Base-by-base conservation (phyloP, 2,113 vertebrate species). In the Nasalis larvatus region DNA sequence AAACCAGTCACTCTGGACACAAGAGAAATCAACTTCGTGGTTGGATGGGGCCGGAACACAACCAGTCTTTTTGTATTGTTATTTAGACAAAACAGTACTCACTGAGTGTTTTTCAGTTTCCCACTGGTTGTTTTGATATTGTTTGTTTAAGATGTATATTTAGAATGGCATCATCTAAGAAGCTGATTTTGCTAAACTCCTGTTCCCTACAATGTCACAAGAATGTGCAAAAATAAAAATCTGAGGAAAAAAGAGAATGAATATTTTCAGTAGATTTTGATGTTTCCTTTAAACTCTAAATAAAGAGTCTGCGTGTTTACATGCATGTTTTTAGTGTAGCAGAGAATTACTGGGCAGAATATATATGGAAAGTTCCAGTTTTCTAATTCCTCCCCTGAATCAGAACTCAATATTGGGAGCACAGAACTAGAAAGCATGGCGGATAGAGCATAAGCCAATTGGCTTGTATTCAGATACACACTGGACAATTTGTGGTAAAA, bases 211-310 rank as follows among this genome's bases (percentile, higher is more conserved):
- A 56, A 76, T 94, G 90, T 92, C 97, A 90, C 84, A 87, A 91
- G 84, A 94, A 96, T 74, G 87, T 96, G 11, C 66, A 87, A 92
- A 96, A 98, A 98, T 98, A 98, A 98, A 98, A 97, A 88, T 71
- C 27, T 54, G 54, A 92, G 56, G 4, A 4, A 74, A 83, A 54
- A 37, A 96, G 94, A 96, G 80, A 90, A 77, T 71, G 66, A 58
- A 77, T 95, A 77, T 96, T 95, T 94, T 74, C 4, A 14, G 76
- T 73, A 18, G 21, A 32, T 27, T 71, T 80, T 76, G 49, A 20
- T 93, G 60, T 94, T 83, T 93, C 74, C 86, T 94, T 82, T 45
- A 85, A 86, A 87, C 40, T 13, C 56, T 18, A 13, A 77, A 76
- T n/a, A 74, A 85, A 90, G 35, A 54, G 13, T 20, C 4, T 49